Evolutionary conservation across 2,113 vertebrate species (phyloP).

Genomic region (Smithornis capensis): DNA sequence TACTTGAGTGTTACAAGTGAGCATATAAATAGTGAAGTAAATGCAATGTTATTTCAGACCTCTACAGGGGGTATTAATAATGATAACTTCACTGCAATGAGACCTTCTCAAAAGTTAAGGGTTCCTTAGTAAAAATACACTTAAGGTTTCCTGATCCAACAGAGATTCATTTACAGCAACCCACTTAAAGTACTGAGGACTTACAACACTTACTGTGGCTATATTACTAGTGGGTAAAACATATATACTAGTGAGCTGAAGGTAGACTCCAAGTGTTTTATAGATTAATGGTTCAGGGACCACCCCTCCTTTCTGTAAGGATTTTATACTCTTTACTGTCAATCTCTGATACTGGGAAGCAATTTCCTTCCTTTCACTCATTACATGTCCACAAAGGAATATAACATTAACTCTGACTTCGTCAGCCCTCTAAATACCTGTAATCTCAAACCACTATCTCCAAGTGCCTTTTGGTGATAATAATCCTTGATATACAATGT

Average conservation of each 20-base stretch:
- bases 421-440: not conserved
- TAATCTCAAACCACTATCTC: not conserved
- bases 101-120: not conserved
- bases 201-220: not conserved
- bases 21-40: not conserved
- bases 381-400: not conserved
- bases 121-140: not conserved
- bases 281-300: not conserved
- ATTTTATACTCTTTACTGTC: not conserved
- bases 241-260: not conserved
- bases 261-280: not conserved
- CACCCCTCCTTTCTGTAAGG: not conserved
- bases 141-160: not conserved
- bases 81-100: not conserved
- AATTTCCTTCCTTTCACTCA: not conserved
- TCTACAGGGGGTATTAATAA: not conserved
- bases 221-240: not conserved
- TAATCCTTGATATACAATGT: not conserved
- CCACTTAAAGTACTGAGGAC: not conserved
- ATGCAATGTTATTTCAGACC: constrained; percentile 16
- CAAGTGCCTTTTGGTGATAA: not conserved
- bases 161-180: constrained; percentile 22
- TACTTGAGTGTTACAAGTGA: not conserved
- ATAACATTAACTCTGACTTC: not conserved
- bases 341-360: not conserved